phyloP scores from a whole-genome alignment of 2,797 vertebrate genomes.

The Threskiornis aethiopicus region DNA sequence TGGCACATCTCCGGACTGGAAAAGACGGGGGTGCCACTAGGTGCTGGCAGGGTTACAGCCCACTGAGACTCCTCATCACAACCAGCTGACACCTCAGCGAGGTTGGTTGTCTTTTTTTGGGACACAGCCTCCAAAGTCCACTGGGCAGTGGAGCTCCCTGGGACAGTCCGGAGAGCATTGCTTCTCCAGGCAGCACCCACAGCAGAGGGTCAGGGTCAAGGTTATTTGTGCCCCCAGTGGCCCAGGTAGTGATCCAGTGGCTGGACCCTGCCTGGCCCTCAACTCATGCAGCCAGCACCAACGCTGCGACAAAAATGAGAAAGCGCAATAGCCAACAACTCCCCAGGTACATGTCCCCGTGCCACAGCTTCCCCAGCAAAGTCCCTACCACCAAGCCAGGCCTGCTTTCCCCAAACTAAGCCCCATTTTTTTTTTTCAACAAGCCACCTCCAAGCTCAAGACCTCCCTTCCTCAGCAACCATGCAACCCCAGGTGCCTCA shows the following conservation, averaged over 20 bases:
- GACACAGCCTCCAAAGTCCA: neutral
- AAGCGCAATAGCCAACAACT: neutral
- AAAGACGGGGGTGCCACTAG: neutral
- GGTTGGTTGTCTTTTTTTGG: neutral
- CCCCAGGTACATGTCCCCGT: neutral
- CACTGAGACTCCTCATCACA: neutral
- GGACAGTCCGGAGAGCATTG: accelerated
- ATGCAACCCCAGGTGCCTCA: neutral
- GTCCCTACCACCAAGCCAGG: neutral
- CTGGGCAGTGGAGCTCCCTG: neutral
- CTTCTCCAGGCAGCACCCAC: neutral
- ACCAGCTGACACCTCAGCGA: neutral
- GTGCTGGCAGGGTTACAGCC: neutral
- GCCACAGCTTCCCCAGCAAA: neutral
- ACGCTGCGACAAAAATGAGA: too few relatives aligned
- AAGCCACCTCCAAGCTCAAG: neutral
- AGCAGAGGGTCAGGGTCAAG: neutral
- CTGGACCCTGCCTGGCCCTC: neutral
- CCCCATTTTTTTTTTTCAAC: neutral
- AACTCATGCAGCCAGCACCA: neutral
- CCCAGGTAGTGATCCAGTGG: accelerated
- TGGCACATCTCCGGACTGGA: neutral
- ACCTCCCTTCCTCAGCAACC: neutral
- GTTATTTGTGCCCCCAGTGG: neutral
- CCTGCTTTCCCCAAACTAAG: neutral